Conservation (phyloP, 2,113 vertebrate genomes). For the Brachyistius frenatus region DNA sequence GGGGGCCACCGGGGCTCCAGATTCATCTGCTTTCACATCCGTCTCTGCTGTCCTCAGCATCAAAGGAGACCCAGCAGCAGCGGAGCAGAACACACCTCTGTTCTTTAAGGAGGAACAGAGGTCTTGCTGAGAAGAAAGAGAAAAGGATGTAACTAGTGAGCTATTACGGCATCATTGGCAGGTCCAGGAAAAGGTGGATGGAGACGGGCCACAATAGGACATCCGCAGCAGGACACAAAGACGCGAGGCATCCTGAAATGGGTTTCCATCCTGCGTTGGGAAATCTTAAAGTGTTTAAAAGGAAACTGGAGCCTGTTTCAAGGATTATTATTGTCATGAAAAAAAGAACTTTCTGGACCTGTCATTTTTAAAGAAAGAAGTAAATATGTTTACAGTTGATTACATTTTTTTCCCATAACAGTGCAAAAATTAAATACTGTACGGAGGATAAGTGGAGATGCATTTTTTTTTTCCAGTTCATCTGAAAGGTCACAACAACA, state of each 20-base stretch:
- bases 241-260: not conserved
- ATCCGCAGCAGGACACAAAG: constrained; percentile 63
- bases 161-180: constrained; percentile 68
- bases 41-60: constrained; percentile 63
- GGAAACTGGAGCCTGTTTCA: too few species aligned
- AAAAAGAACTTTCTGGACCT: too few species aligned
- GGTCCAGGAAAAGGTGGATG: constrained; percentile 36
- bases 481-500: too few species aligned
- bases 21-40: constrained; percentile 47
- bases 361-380: too few species aligned
- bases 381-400: too few species aligned
- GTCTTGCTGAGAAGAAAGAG: constrained; percentile 71
- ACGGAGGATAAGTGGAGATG: too few species aligned
- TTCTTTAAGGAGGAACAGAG: constrained; percentile 49
- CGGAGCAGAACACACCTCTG: constrained; percentile 35
- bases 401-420: too few species aligned
- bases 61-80: constrained; percentile 73
- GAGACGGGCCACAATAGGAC: constrained; percentile 44
- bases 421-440: too few species aligned
- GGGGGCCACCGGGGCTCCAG: not conserved
- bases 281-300: too few species aligned
- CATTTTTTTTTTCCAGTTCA: too few species aligned
- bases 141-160: constrained; percentile 54
- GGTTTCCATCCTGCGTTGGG: too few species aligned
- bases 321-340: too few species aligned